These are phyloP conservation scores for Lasiommata megera DNA, from an alignment of 2,888 invertebrate species.

Conservation along the genomic window DNA sequence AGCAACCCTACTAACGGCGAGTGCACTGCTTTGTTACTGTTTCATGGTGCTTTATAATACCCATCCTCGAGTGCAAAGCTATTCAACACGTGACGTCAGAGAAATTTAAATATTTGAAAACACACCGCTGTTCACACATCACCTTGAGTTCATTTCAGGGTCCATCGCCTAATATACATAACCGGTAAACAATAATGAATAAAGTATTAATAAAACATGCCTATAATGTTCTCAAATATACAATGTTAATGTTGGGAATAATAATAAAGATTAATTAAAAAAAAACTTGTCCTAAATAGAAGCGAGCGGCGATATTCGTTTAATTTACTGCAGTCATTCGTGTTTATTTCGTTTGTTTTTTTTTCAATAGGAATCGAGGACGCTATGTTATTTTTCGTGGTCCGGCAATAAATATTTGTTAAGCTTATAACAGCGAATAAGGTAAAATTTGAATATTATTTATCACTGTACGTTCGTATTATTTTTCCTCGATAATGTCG, in stretches of 20 bases:
- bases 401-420: slow-evolving; percentile 3
- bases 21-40: slow-evolving; percentile 31
- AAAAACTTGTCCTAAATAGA: background rate
- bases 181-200: slow-evolving; percentile 11
- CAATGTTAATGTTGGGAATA: background rate
- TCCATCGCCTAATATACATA: slow-evolving; percentile 14
- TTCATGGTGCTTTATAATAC: slow-evolving; percentile 32
- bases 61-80: slow-evolving; percentile 20
- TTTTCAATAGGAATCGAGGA: background rate
- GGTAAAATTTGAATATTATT: background rate
- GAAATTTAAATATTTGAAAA: slow-evolving; percentile 24
- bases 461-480: background rate
- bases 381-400: background rate
- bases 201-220: slow-evolving; percentile 1
- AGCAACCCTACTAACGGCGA: slow-evolving; percentile 3
- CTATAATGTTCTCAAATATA: slow-evolving; percentile 1
- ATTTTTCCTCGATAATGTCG: background rate
- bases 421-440: background rate
- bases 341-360: background rate
- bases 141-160: slow-evolving; percentile 27
- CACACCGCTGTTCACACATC: slow-evolving; percentile 16
- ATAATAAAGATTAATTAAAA: slow-evolving; percentile 4
- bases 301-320: background rate
- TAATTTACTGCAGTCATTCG: background rate
- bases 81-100: slow-evolving; percentile 27